Evolutionary conservation across 2,888 invertebrate genomes (phyloP), one percentile per base, ranked within the genome.

Genomic region (Alentia gelatinosa): DNA sequence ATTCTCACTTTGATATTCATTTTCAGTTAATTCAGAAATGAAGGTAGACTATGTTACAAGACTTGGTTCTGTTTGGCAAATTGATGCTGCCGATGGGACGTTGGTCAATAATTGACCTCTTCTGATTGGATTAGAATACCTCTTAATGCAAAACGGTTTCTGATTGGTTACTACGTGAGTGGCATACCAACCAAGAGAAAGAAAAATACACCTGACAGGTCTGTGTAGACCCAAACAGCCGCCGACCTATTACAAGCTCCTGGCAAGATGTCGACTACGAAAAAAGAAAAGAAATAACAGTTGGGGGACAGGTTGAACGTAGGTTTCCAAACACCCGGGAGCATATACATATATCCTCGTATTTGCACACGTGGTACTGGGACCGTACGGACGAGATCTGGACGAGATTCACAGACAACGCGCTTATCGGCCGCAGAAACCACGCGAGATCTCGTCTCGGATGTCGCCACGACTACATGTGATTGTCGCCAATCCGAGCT

Each of bases 301-400:
- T 47, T 12, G 7, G n/a, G 63, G n/a, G 63, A 19, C 63, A 63
- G 63, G 12, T 63, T 19, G 63, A 5, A 15, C 4, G n/a, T 5
- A 5, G 63, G 26, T 63, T 63, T 63, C 12, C 26, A 9, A 63
- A 63, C 63, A 63, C 7, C 19, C 47, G 19, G 19, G 7, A 19
- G 7, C 9, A 12, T 47, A 63, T 19, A 47, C 47, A 19, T 63
- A n/a, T 63, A 63, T 9, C 5, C 63, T 63, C 63, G 63, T 63
- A 63, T 63, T 63, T 63, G 63, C n/a, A n/a, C 63, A 63, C 63
- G n/a, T 63, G 63, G 63, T n/a, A 12, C n/a, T n/a, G n/a, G n/a
- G n/a, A n/a, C n/a, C n/a, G n/a, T n/a, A n/a, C n/a, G n/a, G n/a
- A 47, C 63, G 63, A 63, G 63, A 63, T 63, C 63, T 63, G 63